Evolutionary conservation across 2,888 invertebrate species (phyloP).

Genomic region (Microdon myrmicae): DNA sequence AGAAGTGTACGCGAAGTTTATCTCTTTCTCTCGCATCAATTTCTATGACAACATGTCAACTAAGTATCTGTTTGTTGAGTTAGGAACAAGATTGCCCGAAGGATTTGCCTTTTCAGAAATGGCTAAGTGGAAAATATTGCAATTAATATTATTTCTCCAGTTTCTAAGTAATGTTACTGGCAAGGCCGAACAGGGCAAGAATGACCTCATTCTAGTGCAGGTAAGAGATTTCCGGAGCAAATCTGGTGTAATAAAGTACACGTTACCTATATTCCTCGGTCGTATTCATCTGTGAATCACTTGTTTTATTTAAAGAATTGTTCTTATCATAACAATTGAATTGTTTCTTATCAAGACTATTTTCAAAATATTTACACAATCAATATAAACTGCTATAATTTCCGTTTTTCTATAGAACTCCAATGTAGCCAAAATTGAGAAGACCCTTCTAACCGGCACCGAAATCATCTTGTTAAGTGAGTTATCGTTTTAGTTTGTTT

Average conservation of each 20-base stretch:
- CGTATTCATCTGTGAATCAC: no score
- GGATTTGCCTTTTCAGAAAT: slow-evolving; percentile 27
- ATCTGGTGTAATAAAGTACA: no score
- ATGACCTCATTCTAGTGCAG: slow-evolving; percentile 24
- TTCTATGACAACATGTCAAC: slow-evolving; percentile 24
- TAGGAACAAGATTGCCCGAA: slow-evolving; percentile 24
- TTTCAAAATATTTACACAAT: background rate
- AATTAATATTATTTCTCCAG: slow-evolving; percentile 30
- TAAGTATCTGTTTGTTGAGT: slow-evolving; percentile 38
- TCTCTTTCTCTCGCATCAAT: slow-evolving; percentile 21
- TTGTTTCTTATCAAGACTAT: slow-evolving; percentile 23
- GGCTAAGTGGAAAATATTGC: slow-evolving; percentile 46
- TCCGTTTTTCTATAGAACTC: slow-evolving; percentile 53
- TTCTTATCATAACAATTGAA: slow-evolving; percentile 28
- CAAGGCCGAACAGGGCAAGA: slow-evolving; percentile 50
- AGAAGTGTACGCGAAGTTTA: no score
- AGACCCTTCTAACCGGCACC: slow-evolving; percentile 77
- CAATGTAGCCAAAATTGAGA: slow-evolving; percentile 60
- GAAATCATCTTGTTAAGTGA: slow-evolving; percentile 77
- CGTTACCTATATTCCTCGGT: no score
- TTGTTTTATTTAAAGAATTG: no score
- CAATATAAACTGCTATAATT: no score
- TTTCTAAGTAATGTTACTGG: slow-evolving; percentile 35
- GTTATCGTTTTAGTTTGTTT: slow-evolving; percentile 54
- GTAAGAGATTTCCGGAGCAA: slow-evolving; percentile 19